phyloP scores from a whole-genome alignment of 2,113 vertebrate genomes.

The Todiramphus saurophagus region DNA sequence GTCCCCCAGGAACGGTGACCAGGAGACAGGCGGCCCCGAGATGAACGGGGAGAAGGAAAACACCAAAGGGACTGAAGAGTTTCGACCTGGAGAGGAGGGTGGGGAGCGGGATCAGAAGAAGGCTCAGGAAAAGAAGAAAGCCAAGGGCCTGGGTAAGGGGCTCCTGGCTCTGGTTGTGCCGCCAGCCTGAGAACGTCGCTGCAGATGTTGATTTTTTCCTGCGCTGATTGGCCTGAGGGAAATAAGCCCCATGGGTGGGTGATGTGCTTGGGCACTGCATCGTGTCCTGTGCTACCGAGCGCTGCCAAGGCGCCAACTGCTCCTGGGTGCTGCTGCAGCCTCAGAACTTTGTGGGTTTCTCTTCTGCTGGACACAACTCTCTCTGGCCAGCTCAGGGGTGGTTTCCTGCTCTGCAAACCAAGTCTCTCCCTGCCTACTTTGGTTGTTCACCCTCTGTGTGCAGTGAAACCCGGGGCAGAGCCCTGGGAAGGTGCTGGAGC shows the following conservation, averaged over 20 bases:
- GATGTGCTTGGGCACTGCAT: not conserved
- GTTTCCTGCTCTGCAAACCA: not conserved
- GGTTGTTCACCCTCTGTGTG: rapidly evolving
- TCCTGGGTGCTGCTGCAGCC: not conserved
- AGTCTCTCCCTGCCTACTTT: not conserved
- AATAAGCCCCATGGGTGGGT: rapidly evolving
- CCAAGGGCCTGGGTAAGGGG: conserved; percentile 89
- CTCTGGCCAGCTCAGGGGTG: not conserved
- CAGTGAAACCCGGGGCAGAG: not conserved
- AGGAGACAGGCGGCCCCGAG: conserved; percentile 74
- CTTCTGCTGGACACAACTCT: not conserved
- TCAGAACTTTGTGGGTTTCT: rapidly evolving
- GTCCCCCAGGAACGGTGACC: conserved; percentile 81
- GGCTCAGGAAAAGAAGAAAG: conserved; percentile 92
- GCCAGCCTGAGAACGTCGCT: rapidly evolving
- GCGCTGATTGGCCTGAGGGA: rapidly evolving
- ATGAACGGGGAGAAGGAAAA: conserved; percentile 85
- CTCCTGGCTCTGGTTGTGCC: not conserved
- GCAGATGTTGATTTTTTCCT: rapidly evolving
- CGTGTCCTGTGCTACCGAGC: rapidly evolving
- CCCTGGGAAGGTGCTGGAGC: not conserved
- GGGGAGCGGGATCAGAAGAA: conserved; percentile 86
- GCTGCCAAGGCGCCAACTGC: not conserved
- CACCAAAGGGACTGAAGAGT: conserved; percentile 70
- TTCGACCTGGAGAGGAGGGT: conserved; percentile 75